Evolutionary conservation across 1,140 invertebrate species (phyloP).

Genomic region (Cardiocondyla obscurior): DNA sequence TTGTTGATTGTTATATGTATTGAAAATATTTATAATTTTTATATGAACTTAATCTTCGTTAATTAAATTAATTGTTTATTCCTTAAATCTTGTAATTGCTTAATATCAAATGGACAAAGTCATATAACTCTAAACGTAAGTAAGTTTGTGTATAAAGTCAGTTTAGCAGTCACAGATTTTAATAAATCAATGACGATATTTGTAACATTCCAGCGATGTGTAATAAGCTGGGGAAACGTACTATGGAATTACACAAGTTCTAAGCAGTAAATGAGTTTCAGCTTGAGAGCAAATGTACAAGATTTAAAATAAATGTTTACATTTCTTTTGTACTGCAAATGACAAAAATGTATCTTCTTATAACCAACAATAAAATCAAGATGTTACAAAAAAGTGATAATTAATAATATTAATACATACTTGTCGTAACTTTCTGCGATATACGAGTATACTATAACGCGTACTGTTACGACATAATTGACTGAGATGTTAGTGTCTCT

Average conservation of each 20-base stretch:
- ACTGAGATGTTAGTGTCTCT: conserved; percentile 7
- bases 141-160: conserved; percentile 24
- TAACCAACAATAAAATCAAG: neutral
- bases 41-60: conserved; percentile 51
- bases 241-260: neutral
- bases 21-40: conserved; percentile 66
- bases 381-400: conserved; percentile 20
- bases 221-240: conserved; percentile 6
- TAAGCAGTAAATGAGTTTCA: too few species aligned
- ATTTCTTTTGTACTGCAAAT: neutral
- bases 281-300: neutral
- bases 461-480: neutral
- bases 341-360: neutral
- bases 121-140: conserved; percentile 5
- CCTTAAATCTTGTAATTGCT: neutral
- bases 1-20: conserved; percentile 70
- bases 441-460: too few species aligned
- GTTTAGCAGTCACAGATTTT: neutral
- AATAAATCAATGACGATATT: conserved; percentile 12
- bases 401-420: neutral
- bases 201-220: conserved; percentile 28
- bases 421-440: neutral
- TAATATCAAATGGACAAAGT: conserved; percentile 19
- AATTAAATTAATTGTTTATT: conserved; percentile 39
- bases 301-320: conserved; percentile 3